Evolutionary conservation across 2,888 invertebrate species (phyloP).

Genomic region (Sinelater perroti): DNA sequence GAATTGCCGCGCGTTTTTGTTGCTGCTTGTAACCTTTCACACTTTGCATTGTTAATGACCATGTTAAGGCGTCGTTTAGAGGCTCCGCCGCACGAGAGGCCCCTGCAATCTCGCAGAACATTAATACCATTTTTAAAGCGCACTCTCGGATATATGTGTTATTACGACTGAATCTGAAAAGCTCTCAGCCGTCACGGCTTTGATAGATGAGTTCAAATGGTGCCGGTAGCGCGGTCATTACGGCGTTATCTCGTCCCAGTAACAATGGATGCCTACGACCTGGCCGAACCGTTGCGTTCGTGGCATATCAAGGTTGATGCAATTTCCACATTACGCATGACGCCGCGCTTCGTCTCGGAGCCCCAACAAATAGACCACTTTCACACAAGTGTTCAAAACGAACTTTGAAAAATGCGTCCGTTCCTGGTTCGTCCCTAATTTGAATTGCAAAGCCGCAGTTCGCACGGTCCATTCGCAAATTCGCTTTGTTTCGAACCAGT

Average conservation of each 20-base stretch:
- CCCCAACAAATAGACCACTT: constrained; percentile 1
- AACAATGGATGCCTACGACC: constrained; percentile 43
- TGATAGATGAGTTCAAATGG: constrained; percentile 53
- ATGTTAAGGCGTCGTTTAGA: constrained; percentile 3
- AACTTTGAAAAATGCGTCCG: background rate
- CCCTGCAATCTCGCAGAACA: constrained; percentile 19
- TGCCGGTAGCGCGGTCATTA: constrained; percentile 58
- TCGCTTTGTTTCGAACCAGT: background rate
- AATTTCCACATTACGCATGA: constrained; percentile 59
- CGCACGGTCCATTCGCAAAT: background rate
- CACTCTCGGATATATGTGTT: constrained; percentile 24
- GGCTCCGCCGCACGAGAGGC: constrained; percentile 5
- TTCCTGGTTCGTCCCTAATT: background rate
- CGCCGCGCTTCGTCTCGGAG: constrained; percentile 41
- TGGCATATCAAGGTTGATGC: constrained; percentile 55
- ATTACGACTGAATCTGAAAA: constrained; percentile 33
- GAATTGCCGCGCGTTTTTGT: constrained; percentile 19
- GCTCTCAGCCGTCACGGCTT: constrained; percentile 46
- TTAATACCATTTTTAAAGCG: constrained; percentile 30
- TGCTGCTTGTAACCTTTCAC: background rate
- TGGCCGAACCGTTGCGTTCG: constrained; percentile 48
- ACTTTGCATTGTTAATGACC: constrained; percentile 6
- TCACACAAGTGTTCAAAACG: too few species aligned
- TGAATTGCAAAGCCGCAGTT: too few species aligned
- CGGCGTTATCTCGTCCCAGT: constrained; percentile 49